phyloP scores from a whole-genome alignment of 2,888 invertebrate species.

The Ophonus ardosiacus region DNA sequence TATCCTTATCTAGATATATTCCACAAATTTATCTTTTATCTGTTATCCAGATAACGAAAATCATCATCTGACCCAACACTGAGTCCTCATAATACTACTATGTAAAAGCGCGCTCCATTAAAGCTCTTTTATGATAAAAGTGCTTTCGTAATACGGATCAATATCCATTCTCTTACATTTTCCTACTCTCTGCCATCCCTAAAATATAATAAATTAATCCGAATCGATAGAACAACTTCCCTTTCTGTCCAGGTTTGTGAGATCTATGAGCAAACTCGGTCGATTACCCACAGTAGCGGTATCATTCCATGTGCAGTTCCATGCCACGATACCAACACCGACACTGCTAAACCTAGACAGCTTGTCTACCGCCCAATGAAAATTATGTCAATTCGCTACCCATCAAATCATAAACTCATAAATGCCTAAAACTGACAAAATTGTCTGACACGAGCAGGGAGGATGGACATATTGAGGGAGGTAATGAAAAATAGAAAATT shows the following conservation, averaged over 20 bases:
- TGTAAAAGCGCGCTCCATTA: no score
- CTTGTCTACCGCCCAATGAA: slow-evolving; percentile 52
- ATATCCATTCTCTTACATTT: neutral
- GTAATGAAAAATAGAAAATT: no score
- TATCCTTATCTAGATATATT: no score
- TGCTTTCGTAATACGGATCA: no score
- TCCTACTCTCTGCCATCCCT: neutral
- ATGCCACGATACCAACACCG: neutral
- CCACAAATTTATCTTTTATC: no score
- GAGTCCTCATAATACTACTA: no score
- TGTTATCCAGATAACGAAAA: no score
- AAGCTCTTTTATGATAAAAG: no score
- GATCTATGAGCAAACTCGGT: slow-evolving; percentile 37
- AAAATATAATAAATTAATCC: neutral
- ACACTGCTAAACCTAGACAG: slow-evolving; percentile 54
- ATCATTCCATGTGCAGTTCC: slow-evolving; percentile 55
- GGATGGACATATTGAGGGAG: no score
- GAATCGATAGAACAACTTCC: neutral
- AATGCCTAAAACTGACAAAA: neutral
- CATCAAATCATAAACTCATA: slow-evolving; percentile 49
- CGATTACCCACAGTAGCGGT: slow-evolving; percentile 59
- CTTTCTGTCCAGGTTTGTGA: neutral
- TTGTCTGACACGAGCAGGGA: neutral
- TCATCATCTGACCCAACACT: no score
- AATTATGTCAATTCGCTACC: slow-evolving; percentile 58